A percentile compares a stretch with the other conserved stretches of the same genome.
phyloP scores from a whole-genome alignment of 2,888 invertebrate species.

The Drosophila falleni region DNA sequence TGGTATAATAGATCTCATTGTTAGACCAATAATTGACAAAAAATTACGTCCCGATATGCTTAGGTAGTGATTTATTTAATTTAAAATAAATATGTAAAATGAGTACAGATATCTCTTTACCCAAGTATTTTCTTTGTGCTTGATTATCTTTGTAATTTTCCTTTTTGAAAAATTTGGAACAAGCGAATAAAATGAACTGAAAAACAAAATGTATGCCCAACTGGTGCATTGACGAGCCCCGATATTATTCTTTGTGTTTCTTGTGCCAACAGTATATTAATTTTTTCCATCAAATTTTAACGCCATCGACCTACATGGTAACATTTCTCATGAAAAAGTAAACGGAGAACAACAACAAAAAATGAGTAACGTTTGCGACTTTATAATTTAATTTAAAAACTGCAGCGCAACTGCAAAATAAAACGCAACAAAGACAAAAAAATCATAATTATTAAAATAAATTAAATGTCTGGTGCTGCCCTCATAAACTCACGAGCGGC shows the following conservation, averaged over 20 bases:
- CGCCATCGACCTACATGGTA: conserved; percentile 67
- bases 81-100: not conserved
- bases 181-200: conserved; percentile 42
- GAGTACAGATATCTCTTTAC: not conserved
- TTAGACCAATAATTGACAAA: too few relatives aligned
- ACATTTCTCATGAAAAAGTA: conserved; percentile 63
- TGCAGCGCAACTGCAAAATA: conserved; percentile 50
- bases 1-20: too few relatives aligned
- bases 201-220: conserved; percentile 54
- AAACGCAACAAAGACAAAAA: conserved; percentile 13
- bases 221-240: conserved; percentile 1
- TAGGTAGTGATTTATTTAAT: not conserved
- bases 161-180: conserved; percentile 14
- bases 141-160: conserved; percentile 9
- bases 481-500: conserved; percentile 76
- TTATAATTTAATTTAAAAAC: conserved; percentile 79
- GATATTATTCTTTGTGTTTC: not conserved
- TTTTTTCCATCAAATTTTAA: conserved; percentile 63
- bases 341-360: conserved; percentile 37
- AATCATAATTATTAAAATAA: conserved; percentile 78
- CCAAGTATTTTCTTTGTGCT: not conserved
- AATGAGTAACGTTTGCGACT: conserved; percentile 61
- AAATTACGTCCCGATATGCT: too few relatives aligned
- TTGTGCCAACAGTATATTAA: conserved; percentile 50
- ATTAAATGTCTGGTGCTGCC: conserved; percentile 80